A percentile compares a stretch with the other conserved stretches of the same genome.
These are phyloP conservation scores for Daptonema setosum DNA, from an alignment of 2,888 invertebrate species.

Conservation along the genomic window DNA sequence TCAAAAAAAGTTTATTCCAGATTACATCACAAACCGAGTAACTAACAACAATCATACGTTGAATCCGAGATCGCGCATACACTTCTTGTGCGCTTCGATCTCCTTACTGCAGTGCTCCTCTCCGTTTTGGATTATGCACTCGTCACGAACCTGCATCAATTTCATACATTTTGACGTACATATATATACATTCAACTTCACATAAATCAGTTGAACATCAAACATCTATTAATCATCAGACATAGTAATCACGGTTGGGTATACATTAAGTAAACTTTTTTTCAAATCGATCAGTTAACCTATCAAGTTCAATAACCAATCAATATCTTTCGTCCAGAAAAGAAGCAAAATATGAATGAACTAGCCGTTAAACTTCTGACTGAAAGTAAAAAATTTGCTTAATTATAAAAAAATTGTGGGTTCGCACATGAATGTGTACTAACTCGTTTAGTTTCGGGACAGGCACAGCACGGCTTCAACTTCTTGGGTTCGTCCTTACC, in stretches of 20 bases:
- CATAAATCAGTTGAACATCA: background rate
- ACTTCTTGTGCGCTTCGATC: conserved; percentile 85
- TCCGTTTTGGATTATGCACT: conserved; percentile 34
- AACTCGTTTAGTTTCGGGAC: conserved; percentile 34
- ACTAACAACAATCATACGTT: too few species aligned
- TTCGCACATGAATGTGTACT: too few species aligned
- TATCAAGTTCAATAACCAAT: too few species aligned
- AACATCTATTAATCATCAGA: background rate
- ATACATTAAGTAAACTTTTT: too few species aligned
- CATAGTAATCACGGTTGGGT: background rate
- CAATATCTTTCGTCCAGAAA: too few species aligned
- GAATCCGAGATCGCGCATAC: conserved; percentile 86
- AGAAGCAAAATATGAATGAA: too few species aligned
- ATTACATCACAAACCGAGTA: too few species aligned
- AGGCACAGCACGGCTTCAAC: conserved; percentile 35
- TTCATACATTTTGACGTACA: conserved; percentile 5
- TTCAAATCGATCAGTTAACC: too few species aligned
- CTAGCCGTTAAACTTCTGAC: too few species aligned
- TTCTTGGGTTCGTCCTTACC: background rate
- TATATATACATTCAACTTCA: background rate
- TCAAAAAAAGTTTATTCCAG: too few species aligned
- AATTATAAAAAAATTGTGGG: too few species aligned
- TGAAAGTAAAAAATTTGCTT: too few species aligned
- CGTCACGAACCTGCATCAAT: conserved; percentile 32
- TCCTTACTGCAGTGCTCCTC: conserved; percentile 66